Base-by-base conservation (phyloP, 2,888 invertebrate species). In the Cerceris rybyensis region DNA sequence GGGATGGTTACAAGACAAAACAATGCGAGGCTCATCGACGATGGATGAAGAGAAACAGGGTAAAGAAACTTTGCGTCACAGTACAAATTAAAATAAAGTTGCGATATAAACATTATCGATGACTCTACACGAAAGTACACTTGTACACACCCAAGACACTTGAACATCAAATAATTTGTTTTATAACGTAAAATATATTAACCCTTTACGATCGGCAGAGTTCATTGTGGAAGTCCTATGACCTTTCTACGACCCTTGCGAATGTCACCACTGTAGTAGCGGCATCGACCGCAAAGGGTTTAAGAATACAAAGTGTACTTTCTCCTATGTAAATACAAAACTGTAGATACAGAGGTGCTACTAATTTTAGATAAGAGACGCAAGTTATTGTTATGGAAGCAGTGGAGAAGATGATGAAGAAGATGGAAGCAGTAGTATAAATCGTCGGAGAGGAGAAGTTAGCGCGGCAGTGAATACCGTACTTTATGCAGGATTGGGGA, bases 31-130 rank as follows among this genome's bases (percentile, higher is more conserved):
- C 95, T 59, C 95, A 95, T 90, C 94, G 95, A 86, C 94, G 96
- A 93, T 97, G 97, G 97, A 96, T 96, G 94, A 96, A 96, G 93
- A 95, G 96, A 93, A 97, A 97, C 94, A 95, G 97, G 95, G 97
- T 97, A 94, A 94, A 93, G 9, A 8, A 28, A 28, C 4, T 28
- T 28, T 28, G 4, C 28, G 28, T 28, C 28, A 28, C 4, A 28
- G 4, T 28, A 28, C 4, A 4, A 28, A 28, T 28, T 28, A 28
- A 28, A 28, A 28, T 28, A 28, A 28, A 1, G 28, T 28, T 28
- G 28, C 28, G 4, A 28, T 28, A 28, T 28, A 4, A 28, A 28
- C 28, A 4, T 28, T 28, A 28, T 28, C 28, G 28, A 28, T 28
- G 28, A 28, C 28, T 28, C 28, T 28, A 28, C 28, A 4, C 4